Evolutionary conservation across 1,140 invertebrate species (phyloP), one percentile per base, ranked within the genome.

Genomic region (Conus betulinus): DNA sequence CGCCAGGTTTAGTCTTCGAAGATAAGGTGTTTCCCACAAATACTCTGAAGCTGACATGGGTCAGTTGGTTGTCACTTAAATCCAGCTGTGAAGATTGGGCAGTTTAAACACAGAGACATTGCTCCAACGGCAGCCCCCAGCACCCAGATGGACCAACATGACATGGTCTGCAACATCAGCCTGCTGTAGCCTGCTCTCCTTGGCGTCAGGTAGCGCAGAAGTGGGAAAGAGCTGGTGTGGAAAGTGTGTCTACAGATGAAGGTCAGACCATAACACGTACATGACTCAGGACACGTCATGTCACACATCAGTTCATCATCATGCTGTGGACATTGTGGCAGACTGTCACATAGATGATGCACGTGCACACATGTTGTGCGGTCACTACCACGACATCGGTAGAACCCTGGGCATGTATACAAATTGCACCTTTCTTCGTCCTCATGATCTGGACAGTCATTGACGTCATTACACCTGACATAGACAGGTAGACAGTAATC

Each of bases 291-390:
- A 60, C 85, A 89, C 0, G 88, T 89, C 5, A 83, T 27, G 60
- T 89, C 60, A 84, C 88, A 89, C 67, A 89, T 17, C 11, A 87
- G 23, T 55, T 89, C 88, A 52, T 89, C 88, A 57, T 89, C 88
- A 63, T 79, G 84, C 3, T 89, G 5, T 3, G 88, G 88, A 85
- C 88, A 89, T 51, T 89, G 55, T 39, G 55, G 53, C n/a, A 27
- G 20, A 5, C 55, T 2, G 55, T 84, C 83, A 60, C 83, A 84
- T 17, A 63, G 11, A 27, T 84, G 83, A 25, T 63, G 20, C 53
- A 23, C 55, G 55, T 84, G 83, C 17, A 63, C 83, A 84, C 83
- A 84, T 10, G 60, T 53, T 8, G 71, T 74, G 10, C 53, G 10
- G 20, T 27, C 20, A 5, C 39, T 53, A 3, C 13, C 23, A 20